Conservation (phyloP, 2,888 invertebrate genomes). For the Carpatolechia fugitivella region DNA sequence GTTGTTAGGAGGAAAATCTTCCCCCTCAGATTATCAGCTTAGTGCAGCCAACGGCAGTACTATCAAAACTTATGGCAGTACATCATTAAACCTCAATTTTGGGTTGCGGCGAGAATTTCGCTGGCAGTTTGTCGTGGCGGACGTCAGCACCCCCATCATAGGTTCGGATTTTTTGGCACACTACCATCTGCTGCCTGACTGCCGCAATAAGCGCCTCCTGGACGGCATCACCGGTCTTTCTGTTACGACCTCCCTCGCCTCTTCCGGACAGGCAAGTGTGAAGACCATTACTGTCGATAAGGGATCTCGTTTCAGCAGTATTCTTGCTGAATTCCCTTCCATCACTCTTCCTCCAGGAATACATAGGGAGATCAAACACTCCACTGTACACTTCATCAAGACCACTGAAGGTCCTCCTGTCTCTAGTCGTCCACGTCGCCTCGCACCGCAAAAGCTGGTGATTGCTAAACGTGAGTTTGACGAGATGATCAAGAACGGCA, state of each 20-base stretch:
- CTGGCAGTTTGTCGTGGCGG: conserved; percentile 20
- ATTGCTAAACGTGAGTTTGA: conserved; percentile 28
- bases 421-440: conserved; percentile 25
- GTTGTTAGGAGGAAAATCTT: neutral
- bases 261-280: conserved; percentile 6
- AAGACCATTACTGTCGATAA: conserved; percentile 5
- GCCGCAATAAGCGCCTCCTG: conserved; percentile 2
- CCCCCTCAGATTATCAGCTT: conserved; percentile 16
- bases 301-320: neutral
- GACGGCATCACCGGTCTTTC: conserved; percentile 18
- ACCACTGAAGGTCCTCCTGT: conserved; percentile 25
- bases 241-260: conserved; percentile 1
- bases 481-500: conserved; percentile 26
- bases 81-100: conserved; percentile 13
- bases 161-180: conserved; percentile 18
- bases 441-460: conserved; percentile 27
- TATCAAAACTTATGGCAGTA: conserved; percentile 21
- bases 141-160: conserved; percentile 10
- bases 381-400: conserved; percentile 21
- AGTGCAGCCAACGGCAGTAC: conserved; percentile 20
- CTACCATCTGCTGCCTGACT: conserved; percentile 22
- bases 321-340: conserved; percentile 13
- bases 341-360: conserved; percentile 10
- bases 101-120: conserved; percentile 16
- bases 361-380: conserved; percentile 15